A percentile compares a stretch with the other conserved stretches of the same genome.
Evolutionary conservation across 2,888 invertebrate genomes (phyloP).

Genomic region (Blomia tropicalis): DNA sequence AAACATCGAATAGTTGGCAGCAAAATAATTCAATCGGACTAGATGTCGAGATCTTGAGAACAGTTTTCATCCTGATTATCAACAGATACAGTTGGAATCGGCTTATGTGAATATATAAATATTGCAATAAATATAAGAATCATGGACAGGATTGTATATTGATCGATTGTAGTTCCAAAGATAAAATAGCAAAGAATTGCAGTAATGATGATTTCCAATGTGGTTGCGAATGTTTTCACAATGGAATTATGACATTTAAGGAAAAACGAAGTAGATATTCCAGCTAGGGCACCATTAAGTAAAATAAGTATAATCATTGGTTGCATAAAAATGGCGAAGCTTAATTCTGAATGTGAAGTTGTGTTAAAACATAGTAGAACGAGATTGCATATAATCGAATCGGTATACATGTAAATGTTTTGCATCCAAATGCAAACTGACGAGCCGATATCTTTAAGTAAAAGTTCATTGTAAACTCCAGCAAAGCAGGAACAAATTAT

Average conservation of each 20-base stretch:
- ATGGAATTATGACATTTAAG: conserved; percentile 82
- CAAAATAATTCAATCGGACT: too few species aligned
- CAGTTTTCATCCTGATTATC: neutral
- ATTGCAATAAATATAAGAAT: conserved; percentile 64
- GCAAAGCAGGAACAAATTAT: conserved; percentile 80
- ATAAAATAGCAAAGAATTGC: conserved; percentile 65
- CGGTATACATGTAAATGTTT: conserved; percentile 85
- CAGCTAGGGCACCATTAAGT: conserved; percentile 72
- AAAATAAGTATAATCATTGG: conserved; percentile 59
- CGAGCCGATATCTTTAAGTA: conserved; percentile 66
- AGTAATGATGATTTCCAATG: conserved; percentile 73
- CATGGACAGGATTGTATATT: conserved; percentile 65
- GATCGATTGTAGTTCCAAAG: conserved; percentile 65
- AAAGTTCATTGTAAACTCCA: conserved; percentile 86
- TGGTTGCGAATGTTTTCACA: conserved; percentile 85
- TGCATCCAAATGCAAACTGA: conserved; percentile 77
- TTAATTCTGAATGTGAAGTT: neutral
- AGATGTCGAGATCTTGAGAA: too few species aligned
- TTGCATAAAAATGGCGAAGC: neutral
- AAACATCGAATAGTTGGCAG: too few species aligned
- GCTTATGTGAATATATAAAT: conserved; percentile 71
- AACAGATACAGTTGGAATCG: conserved; percentile 44
- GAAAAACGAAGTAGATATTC: conserved; percentile 84
- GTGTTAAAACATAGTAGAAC: conserved; percentile 44
- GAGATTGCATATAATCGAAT: conserved; percentile 82